Percentiles rank a stretch among this genome's conserved stretches.
phyloP scores from a whole-genome alignment of 2,113 vertebrate species.

The Cathartes aura region DNA sequence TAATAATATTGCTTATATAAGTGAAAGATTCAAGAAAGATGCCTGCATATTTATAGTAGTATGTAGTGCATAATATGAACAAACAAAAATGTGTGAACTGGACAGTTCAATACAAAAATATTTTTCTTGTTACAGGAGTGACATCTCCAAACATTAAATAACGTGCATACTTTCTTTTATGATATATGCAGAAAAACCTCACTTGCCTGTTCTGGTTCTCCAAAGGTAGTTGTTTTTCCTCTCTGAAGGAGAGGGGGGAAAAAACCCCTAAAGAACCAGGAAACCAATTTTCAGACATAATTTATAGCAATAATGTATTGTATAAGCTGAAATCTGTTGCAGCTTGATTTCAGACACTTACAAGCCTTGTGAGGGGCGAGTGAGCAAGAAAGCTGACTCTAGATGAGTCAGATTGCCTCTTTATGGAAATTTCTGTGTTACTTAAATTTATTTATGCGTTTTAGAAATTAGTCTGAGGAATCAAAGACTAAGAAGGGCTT shows the following conservation, averaged over 20 bases:
- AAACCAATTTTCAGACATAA: neutral
- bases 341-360: neutral
- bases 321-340: neutral
- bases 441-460: neutral
- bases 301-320: neutral
- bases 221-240: neutral
- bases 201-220: neutral
- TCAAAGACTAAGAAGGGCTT: neutral
- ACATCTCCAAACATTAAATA: neutral
- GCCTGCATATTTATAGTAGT: neutral
- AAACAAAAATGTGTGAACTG: neutral
- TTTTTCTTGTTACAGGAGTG: neutral
- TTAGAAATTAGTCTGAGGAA: neutral
- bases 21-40: neutral
- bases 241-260: neutral
- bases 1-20: neutral
- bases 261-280: accelerated
- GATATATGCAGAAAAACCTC: neutral
- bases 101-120: neutral
- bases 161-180: neutral
- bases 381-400: neutral
- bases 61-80: neutral
- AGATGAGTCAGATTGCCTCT: neutral
- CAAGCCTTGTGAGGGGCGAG: neutral
- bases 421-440: neutral